Conservation (phyloP, 2,797 vertebrate species). For the Gymnocypris eckloni region DNA sequence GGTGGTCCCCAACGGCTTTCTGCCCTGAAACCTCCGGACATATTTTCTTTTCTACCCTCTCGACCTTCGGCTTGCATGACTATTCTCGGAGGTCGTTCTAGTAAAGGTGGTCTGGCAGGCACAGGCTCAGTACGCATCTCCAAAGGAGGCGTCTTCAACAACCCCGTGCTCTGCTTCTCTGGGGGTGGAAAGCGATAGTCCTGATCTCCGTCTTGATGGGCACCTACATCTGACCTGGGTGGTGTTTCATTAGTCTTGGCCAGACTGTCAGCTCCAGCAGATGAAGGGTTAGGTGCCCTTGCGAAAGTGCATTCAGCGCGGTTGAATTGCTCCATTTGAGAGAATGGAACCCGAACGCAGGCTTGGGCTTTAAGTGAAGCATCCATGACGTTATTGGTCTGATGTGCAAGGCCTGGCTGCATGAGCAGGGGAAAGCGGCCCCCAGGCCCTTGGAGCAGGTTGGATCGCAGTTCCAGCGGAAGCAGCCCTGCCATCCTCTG, state of each 20-base stretch:
- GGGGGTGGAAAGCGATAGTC: constrained; percentile 97
- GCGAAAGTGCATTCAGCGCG: constrained; percentile 82
- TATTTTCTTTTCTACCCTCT: constrained; percentile 84
- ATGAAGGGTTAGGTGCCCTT: constrained; percentile 75
- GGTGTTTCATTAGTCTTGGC: constrained; percentile 84
- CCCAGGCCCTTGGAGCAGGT: constrained; percentile 80
- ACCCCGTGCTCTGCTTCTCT: constrained; percentile 84
- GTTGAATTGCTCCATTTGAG: constrained; percentile 89
- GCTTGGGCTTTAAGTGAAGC: constrained; percentile 80
- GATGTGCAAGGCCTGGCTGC: constrained; percentile 87
- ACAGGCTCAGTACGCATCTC: constrained; percentile 86
- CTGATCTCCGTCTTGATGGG: constrained; percentile 93
- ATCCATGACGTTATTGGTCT: constrained; percentile 80
- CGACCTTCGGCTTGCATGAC: constrained; percentile 80
- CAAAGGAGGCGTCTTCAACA: constrained; percentile 86
- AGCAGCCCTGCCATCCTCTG: constrained; percentile 91
- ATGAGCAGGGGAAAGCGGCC: constrained; percentile 88
- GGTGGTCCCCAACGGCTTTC: constrained; percentile 94
- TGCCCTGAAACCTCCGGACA: constrained; percentile 87
- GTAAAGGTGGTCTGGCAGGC: constrained; percentile 74
- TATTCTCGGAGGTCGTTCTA: constrained; percentile 75
- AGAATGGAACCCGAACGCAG: constrained; percentile 87
- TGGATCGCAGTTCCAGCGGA: constrained; percentile 91
- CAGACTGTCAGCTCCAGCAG: constrained; percentile 74
- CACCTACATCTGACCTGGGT: constrained; percentile 79